phyloP scores from a whole-genome alignment of 1,140 invertebrate species.

The Pararge aegeria region DNA sequence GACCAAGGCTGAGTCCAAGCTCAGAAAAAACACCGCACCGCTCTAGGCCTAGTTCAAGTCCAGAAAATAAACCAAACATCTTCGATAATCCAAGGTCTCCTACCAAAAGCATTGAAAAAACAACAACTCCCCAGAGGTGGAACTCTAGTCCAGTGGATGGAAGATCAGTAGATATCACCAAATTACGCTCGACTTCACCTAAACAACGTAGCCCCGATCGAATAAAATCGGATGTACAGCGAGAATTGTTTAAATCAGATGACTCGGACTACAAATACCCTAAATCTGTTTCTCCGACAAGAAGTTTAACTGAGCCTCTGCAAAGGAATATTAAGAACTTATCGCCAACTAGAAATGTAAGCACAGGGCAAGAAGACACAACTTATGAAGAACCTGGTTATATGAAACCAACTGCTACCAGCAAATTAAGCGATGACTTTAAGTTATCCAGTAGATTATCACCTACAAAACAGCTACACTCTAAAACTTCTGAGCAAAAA shows the following conservation, averaged over 20 bases:
- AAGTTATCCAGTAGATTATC: slow-evolving; percentile 20
- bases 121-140: slow-evolving; percentile 15
- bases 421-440: not conserved
- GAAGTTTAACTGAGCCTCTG: slow-evolving; percentile 19
- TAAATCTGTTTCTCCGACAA: slow-evolving; percentile 17
- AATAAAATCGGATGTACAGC: not conserved
- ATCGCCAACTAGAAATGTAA: slow-evolving; percentile 9
- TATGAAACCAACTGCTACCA: slow-evolving; percentile 45
- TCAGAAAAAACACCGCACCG: slow-evolving; percentile 41
- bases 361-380: slow-evolving; percentile 8
- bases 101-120: slow-evolving; percentile 19
- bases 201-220: slow-evolving; percentile 4
- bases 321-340: slow-evolving; percentile 10
- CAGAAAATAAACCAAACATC: slow-evolving; percentile 37
- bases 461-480: slow-evolving; percentile 19
- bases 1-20: slow-evolving; percentile 32
- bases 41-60: slow-evolving; percentile 39
- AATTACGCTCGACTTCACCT: slow-evolving; percentile 7
- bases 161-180: not conserved
- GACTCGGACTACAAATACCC: not conserved
- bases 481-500: slow-evolving; percentile 28
- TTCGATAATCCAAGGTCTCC: slow-evolving; percentile 28
- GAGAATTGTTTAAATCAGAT: not conserved
- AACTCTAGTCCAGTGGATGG: slow-evolving; percentile 36
- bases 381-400: slow-evolving; percentile 41